Conservation (phyloP, 2,888 invertebrate species). For the Eristalinus sepulchralis region DNA sequence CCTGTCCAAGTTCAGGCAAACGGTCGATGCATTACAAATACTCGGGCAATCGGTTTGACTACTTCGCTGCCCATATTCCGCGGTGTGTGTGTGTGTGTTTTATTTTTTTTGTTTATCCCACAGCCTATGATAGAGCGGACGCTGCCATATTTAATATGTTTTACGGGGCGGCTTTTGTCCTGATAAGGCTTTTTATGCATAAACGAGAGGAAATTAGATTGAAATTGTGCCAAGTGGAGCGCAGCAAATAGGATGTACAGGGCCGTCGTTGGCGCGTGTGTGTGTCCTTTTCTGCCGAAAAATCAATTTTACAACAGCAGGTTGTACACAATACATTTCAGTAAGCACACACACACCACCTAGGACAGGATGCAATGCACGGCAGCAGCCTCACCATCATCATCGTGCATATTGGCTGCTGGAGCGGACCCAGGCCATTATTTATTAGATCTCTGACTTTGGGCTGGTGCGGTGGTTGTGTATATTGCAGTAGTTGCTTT, state of each 20-base stretch:
- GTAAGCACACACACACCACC: background rate
- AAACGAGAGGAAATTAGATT: conserved; percentile 71
- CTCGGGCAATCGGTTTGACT: conserved; percentile 51
- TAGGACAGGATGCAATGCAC: background rate
- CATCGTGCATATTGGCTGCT: background rate
- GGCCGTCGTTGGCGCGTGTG: background rate
- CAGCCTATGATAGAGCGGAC: conserved; percentile 8
- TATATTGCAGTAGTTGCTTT: background rate
- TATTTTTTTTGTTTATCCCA: conserved; percentile 30
- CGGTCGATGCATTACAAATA: conserved; percentile 48
- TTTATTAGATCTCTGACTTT: conserved; percentile 57
- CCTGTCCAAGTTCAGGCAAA: background rate
- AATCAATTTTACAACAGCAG: conserved; percentile 66
- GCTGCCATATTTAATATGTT: conserved; percentile 69
- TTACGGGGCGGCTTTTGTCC: conserved; percentile 68
- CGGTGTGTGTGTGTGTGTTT: background rate
- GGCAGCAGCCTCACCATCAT: background rate
- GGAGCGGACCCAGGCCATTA: conserved; percentile 9
- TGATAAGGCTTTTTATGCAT: conserved; percentile 71
- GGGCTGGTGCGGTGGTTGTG: conserved; percentile 9
- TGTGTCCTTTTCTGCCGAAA: conserved; percentile 41
- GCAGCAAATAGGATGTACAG: conserved; percentile 57
- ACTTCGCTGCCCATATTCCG: background rate
- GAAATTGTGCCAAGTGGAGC: conserved; percentile 72
- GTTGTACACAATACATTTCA: background rate